Percentiles rank a stretch among this genome's conserved stretches.
These are phyloP conservation scores for Neuroterus valhalla DNA, from an alignment of 1,140 invertebrate species.

Conservation along the genomic window DNA sequence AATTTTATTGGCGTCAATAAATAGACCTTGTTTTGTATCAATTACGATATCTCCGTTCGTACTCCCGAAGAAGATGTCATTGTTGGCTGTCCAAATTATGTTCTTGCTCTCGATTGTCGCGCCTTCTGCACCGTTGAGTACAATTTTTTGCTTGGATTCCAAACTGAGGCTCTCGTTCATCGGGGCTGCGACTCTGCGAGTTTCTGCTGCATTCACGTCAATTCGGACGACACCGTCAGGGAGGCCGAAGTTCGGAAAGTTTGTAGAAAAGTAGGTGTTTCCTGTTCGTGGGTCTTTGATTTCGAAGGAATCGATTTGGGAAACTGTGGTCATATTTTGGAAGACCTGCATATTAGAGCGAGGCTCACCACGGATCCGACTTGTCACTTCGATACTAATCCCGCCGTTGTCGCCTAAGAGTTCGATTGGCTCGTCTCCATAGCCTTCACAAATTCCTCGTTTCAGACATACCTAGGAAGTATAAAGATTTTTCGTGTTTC, in stretches of 20 bases:
- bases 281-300: conserved; percentile 80
- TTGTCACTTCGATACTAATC: conserved; percentile 77
- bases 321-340: conserved; percentile 80
- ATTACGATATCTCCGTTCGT: conserved; percentile 86
- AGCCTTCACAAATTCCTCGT: conserved; percentile 78
- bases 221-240: conserved; percentile 82
- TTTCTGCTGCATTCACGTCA: conserved; percentile 81
- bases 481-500: too few relatives aligned
- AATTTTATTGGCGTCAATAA: conserved; percentile 83
- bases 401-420: conserved; percentile 80
- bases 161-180: conserved; percentile 81
- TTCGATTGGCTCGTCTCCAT: conserved; percentile 82
- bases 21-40: conserved; percentile 82
- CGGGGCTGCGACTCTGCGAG: conserved; percentile 84
- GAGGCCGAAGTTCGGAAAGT: conserved; percentile 83
- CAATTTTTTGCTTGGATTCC: conserved; percentile 77
- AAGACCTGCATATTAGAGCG: conserved; percentile 56
- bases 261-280: conserved; percentile 82
- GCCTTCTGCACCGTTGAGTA: conserved; percentile 82
- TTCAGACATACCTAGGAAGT: conserved; percentile 62
- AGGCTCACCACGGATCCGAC: conserved; percentile 49
- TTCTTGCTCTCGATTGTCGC: conserved; percentile 78
- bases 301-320: conserved; percentile 81
- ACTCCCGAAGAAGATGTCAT: conserved; percentile 86
- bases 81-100: conserved; percentile 83